phyloP scores from a whole-genome alignment of 2,888 invertebrate species.

The Ceraclea dissimilis region DNA sequence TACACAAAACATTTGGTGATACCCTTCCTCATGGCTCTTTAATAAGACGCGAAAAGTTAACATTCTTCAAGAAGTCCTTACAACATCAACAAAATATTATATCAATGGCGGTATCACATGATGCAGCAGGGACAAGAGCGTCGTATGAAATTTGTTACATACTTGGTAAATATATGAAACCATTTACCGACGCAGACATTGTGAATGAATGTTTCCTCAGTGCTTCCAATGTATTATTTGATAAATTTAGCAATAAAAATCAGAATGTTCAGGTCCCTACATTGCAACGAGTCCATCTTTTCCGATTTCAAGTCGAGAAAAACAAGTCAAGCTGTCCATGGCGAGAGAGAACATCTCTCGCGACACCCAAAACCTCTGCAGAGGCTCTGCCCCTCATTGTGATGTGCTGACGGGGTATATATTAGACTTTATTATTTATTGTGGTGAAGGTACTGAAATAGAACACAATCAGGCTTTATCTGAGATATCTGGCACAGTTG shows the following conservation, averaged over 20 bases:
- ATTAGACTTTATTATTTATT: too few relatives aligned
- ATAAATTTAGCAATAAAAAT: slow-evolving; percentile 20
- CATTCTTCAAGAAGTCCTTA: slow-evolving; percentile 14
- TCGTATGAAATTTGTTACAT: slow-evolving; percentile 20
- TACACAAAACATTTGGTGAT: background rate
- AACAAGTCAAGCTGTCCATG: too few relatives aligned
- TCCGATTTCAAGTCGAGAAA: too few relatives aligned
- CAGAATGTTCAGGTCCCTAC: too few relatives aligned
- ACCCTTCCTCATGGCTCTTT: background rate
- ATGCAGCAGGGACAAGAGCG: slow-evolving; percentile 14
- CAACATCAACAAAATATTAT: slow-evolving; percentile 13
- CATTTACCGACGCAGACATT: slow-evolving; percentile 17
- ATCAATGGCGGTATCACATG: slow-evolving; percentile 15
- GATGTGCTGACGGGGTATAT: too few relatives aligned
- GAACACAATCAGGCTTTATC: too few relatives aligned
- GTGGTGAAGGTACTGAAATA: too few relatives aligned
- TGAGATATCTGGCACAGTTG: too few relatives aligned
- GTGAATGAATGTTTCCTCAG: slow-evolving; percentile 19
- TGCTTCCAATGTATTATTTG: slow-evolving; percentile 19
- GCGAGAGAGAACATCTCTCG: too few relatives aligned
- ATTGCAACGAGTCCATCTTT: too few relatives aligned
- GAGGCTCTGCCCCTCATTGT: too few relatives aligned
- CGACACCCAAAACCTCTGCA: too few relatives aligned
- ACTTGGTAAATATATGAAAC: slow-evolving; percentile 18
- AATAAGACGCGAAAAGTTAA: slow-evolving; percentile 1